Evolutionary conservation across 2,113 vertebrate genomes (phyloP).

Genomic region (Planiliza haematocheilus): DNA sequence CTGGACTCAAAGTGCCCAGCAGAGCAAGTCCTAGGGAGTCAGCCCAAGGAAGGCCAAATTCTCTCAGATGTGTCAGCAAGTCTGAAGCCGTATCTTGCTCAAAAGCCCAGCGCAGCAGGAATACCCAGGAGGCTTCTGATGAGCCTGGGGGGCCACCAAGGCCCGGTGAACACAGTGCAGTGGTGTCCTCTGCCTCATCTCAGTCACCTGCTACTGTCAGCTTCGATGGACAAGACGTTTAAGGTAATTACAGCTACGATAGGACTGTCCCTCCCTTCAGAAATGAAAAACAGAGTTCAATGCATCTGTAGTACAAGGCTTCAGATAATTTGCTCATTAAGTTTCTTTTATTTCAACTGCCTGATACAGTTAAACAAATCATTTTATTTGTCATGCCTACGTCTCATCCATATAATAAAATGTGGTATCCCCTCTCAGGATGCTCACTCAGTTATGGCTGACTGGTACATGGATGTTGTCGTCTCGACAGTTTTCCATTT

Average conservation of each 20-base stretch:
- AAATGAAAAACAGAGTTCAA: background rate
- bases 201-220: conserved; percentile 93
- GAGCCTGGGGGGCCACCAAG: conserved; percentile 84
- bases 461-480: background rate
- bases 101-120: conserved; percentile 74
- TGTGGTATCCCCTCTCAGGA: background rate
- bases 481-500: conserved; percentile 1
- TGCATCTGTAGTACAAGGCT: background rate
- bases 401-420: background rate
- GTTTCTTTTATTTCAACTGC: background rate
- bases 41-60: conserved; percentile 50
- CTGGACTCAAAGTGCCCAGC: conserved; percentile 18
- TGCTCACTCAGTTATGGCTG: background rate
- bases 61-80: conserved; percentile 82
- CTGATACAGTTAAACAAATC: background rate
- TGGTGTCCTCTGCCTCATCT: conserved; percentile 89
- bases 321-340: background rate
- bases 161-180: conserved; percentile 89
- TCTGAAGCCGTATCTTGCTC: conserved; percentile 86
- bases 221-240: conserved; percentile 94
- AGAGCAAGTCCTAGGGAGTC: conserved; percentile 18
- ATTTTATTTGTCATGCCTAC: background rate
- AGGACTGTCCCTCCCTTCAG: background rate
- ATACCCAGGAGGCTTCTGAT: conserved; percentile 86
- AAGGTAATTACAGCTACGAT: conserved; percentile 86